A percentile compares a stretch with the other conserved stretches of the same genome.
Conservation (phyloP, 2,888 invertebrate genomes). For the Beris morrisii region DNA sequence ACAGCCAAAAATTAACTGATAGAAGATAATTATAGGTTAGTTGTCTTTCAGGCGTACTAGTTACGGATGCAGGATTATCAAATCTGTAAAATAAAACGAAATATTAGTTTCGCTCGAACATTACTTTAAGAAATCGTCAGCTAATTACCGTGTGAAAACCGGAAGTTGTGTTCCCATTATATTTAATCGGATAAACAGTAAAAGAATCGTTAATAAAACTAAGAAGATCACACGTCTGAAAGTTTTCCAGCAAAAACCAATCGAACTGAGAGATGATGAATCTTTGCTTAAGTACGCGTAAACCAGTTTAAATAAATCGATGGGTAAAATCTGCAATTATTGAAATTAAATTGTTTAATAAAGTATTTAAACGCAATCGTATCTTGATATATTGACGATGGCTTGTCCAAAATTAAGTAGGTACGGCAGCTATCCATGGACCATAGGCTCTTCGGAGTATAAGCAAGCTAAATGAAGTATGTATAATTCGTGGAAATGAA, state of each 20-base stretch:
- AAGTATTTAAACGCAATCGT: too few species aligned
- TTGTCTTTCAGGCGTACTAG: conserved; percentile 79
- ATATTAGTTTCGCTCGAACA: neutral
- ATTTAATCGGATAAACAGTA: conserved; percentile 82
- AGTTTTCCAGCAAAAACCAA: conserved; percentile 14
- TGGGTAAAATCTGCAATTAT: conserved; percentile 15
- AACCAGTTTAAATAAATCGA: conserved; percentile 11
- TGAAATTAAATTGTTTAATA: too few species aligned
- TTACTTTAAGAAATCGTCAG: neutral
- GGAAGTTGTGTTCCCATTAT: conserved; percentile 97
- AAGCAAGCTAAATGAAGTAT: too few species aligned
- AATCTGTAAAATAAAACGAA: conserved; percentile 62
- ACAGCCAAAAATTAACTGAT: conserved; percentile 86
- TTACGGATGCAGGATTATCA: conserved; percentile 95
- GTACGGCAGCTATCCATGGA: too few species aligned
- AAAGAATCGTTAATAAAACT: conserved; percentile 73
- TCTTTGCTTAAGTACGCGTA: conserved; percentile 12
- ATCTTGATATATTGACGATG: too few species aligned
- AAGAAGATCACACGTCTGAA: conserved; percentile 65
- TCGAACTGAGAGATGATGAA: neutral
- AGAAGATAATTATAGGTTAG: conserved; percentile 92
- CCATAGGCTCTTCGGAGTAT: too few species aligned
- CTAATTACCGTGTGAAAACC: conserved; percentile 78
- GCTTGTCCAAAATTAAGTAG: too few species aligned
- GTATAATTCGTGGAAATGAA: too few species aligned